Conservation (phyloP, 2,113 vertebrate species). For the Cheirogaleus medius region DNA sequence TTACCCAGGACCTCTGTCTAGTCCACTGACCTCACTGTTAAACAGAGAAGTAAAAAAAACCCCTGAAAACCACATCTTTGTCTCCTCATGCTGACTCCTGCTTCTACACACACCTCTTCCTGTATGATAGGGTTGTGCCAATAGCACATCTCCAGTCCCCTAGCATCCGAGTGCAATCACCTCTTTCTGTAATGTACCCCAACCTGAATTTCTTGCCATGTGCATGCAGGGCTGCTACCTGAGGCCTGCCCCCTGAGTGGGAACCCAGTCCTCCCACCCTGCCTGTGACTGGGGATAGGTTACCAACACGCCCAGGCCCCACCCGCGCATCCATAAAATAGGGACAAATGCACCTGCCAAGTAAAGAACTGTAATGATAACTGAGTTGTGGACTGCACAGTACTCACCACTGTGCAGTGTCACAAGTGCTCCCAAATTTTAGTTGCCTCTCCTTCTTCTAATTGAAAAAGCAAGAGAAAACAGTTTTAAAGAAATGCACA, state of each 20-base stretch:
- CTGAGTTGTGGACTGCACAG: too few species aligned
- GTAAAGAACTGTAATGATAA: neutral
- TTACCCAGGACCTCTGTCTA: neutral
- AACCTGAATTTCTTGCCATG: neutral
- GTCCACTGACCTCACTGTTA: neutral
- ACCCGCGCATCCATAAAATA: neutral
- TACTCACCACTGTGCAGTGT: neutral
- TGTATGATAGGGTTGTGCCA: neutral
- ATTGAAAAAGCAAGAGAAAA: neutral
- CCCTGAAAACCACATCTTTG: neutral
- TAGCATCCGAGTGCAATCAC: neutral
- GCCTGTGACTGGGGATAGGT: too few species aligned
- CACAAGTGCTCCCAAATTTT: neutral
- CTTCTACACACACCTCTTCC: neutral
- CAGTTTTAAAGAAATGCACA: neutral
- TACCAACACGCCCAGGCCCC: neutral
- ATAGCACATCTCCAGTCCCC: accelerated
- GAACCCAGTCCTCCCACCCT: neutral
- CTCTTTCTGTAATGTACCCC: neutral
- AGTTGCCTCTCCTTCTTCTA: neutral
- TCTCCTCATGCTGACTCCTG: neutral
- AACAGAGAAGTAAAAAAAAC: neutral
- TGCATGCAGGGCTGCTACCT: neutral
- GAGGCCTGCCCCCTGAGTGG: neutral
- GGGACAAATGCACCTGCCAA: neutral